A percentile compares a stretch with the other conserved stretches of the same genome.
Conservation (phyloP, 2,113 vertebrate species). For the Turdus rufiventris region DNA sequence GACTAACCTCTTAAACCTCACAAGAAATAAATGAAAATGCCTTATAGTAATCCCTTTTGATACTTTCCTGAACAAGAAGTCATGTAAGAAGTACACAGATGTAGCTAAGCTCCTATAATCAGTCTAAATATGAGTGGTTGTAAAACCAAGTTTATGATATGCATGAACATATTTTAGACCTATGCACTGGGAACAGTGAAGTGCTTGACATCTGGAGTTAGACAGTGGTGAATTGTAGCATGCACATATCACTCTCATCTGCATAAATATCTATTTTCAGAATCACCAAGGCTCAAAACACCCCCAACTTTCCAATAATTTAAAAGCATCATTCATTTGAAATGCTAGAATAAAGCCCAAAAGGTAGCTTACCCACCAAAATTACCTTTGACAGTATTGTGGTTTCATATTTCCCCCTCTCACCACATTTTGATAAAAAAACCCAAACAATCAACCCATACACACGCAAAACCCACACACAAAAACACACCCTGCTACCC, state of each 20-base stretch:
- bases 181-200: slow-evolving; percentile 43
- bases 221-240: slow-evolving; percentile 28
- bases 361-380: not conserved
- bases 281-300: not conserved
- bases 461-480: not conserved
- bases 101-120: not conserved
- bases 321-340: not conserved
- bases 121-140: not conserved
- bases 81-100: not conserved
- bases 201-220: slow-evolving; percentile 60
- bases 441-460: not conserved
- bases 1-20: not conserved
- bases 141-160: slow-evolving; percentile 32
- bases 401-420: not conserved
- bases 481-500: not conserved
- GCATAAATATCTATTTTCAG: slow-evolving; percentile 43
- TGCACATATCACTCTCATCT: slow-evolving; percentile 13
- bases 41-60: not conserved
- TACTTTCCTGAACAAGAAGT: not conserved
- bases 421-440: not conserved
- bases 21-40: not conserved
- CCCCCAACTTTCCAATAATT: not conserved
- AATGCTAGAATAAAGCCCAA: not conserved
- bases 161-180: slow-evolving; percentile 43
- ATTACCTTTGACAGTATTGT: not conserved